Conservation (phyloP, 2,888 invertebrate genomes). For the Macropis europaea region DNA sequence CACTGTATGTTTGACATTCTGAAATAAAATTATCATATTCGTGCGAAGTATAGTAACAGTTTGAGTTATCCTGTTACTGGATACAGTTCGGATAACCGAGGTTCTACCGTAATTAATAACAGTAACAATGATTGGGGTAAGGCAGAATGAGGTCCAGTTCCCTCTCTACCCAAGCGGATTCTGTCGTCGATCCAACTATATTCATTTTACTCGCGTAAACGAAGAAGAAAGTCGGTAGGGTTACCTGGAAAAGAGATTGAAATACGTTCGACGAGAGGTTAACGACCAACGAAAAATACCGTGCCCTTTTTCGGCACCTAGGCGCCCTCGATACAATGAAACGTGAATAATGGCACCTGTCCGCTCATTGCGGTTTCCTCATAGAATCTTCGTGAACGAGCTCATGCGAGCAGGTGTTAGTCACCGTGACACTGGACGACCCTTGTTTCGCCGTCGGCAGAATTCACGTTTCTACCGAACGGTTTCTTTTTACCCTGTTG, state of each 20-base stretch:
- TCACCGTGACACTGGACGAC: conserved; percentile 35
- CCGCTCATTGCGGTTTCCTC: conserved; percentile 56
- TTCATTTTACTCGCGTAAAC: too few species aligned
- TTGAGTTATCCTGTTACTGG: too few species aligned
- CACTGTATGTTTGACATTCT: too few species aligned
- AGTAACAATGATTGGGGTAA: too few species aligned
- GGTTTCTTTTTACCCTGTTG: conserved; percentile 17
- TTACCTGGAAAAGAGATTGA: not conserved
- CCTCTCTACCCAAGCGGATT: too few species aligned
- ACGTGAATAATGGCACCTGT: conserved; percentile 69
- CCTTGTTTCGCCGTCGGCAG: conserved; percentile 41
- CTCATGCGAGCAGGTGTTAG: conserved; percentile 37
- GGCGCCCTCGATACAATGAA: conserved; percentile 47
- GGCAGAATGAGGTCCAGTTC: too few species aligned
- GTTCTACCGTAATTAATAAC: too few species aligned
- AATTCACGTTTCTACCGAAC: conserved; percentile 22
- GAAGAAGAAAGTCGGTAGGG: not conserved
- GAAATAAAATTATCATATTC: too few species aligned
- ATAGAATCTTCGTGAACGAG: conserved; percentile 14
- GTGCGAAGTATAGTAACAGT: too few species aligned
- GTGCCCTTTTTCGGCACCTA: not conserved
- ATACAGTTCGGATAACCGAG: too few species aligned
- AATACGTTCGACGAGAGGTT: not conserved
- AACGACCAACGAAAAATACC: conserved; percentile 14
- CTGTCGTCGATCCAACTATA: too few species aligned